phyloP scores from a whole-genome alignment of 2,888 invertebrate genomes.

The Notodonta ziczac region DNA sequence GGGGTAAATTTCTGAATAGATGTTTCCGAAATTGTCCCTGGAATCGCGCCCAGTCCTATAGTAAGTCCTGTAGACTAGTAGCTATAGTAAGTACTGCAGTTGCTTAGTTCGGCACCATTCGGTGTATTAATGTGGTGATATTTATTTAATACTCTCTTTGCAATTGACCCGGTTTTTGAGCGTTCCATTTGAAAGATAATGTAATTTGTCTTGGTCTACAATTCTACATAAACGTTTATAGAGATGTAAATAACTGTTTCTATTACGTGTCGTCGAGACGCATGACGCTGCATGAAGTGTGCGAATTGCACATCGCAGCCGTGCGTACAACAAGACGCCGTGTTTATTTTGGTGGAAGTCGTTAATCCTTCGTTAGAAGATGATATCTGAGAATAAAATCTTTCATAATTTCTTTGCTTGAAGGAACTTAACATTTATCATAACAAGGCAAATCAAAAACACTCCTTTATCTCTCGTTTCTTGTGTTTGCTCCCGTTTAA shows the following conservation, averaged over 20 bases:
- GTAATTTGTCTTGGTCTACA: neutral
- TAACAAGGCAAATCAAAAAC: too few species aligned
- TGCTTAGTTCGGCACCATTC: too few species aligned
- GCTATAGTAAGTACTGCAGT: too few species aligned
- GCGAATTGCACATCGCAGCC: conserved; percentile 1
- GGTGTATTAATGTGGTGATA: neutral
- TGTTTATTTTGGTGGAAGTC: neutral
- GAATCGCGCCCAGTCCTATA: too few species aligned
- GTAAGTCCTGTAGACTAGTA: too few species aligned
- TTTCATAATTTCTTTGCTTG: neutral
- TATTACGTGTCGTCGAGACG: neutral
- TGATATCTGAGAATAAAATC: neutral
- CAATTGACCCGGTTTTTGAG: neutral
- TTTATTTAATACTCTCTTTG: too few species aligned
- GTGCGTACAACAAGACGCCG: neutral
- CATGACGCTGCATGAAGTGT: neutral
- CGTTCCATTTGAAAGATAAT: neutral
- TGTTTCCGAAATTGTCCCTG: too few species aligned
- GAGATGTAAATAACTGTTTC: conserved; percentile 1
- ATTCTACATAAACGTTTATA: neutral
- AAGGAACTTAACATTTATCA: too few species aligned
- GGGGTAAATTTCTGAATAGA: too few species aligned
- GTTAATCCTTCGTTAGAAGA: neutral
- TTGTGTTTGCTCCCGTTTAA: too few species aligned
- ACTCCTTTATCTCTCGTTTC: too few species aligned